These are phyloP conservation scores for Rhabdomys pumilio DNA, from an alignment of 2,797 vertebrate genomes.

Conservation along the genomic window DNA sequence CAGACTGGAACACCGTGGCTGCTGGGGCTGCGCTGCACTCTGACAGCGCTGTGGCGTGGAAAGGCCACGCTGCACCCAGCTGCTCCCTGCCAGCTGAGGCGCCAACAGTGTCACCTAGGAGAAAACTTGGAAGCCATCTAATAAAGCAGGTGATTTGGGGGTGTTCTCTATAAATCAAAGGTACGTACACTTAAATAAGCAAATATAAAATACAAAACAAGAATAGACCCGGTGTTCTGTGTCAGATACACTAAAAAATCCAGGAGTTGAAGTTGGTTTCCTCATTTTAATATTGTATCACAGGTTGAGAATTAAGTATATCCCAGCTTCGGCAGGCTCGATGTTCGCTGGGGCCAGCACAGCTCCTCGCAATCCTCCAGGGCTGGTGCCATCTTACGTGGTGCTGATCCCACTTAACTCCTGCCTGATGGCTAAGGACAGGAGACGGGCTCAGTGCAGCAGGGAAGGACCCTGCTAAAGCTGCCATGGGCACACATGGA, in stretches of 20 bases:
- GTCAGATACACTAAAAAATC: conserved; percentile 95
- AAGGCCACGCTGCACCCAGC: conserved; percentile 81
- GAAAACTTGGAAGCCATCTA: conserved; percentile 91
- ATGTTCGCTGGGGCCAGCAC: conserved; percentile 76
- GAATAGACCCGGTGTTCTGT: conserved; percentile 94
- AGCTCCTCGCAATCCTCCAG: background rate
- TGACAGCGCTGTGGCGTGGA: conserved; percentile 88
- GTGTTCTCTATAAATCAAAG: conserved; percentile 91
- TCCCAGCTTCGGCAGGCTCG: conserved; percentile 88
- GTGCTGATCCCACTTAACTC: conserved; percentile 98
- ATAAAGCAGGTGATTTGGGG: conserved; percentile 91
- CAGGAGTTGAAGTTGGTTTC: conserved; percentile 91
- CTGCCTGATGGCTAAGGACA: conserved; percentile 96
- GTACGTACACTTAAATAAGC: conserved; percentile 93
- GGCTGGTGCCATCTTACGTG: conserved; percentile 90
- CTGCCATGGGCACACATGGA: background rate
- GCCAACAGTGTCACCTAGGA: conserved; percentile 73
- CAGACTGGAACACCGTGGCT: conserved; percentile 91
- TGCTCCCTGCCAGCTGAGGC: background rate
- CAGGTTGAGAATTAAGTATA: conserved; percentile 90
- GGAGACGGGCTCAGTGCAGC: conserved; percentile 59
- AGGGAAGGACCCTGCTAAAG: background rate
- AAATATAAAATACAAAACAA: conserved; percentile 96
- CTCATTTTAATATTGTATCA: conserved; percentile 40
- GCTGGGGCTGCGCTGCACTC: conserved; percentile 88